Evolutionary conservation across 1,140 invertebrate genomes (phyloP), one percentile per base, ranked within the genome.

Genomic region (Drosophila prosaltans): DNA sequence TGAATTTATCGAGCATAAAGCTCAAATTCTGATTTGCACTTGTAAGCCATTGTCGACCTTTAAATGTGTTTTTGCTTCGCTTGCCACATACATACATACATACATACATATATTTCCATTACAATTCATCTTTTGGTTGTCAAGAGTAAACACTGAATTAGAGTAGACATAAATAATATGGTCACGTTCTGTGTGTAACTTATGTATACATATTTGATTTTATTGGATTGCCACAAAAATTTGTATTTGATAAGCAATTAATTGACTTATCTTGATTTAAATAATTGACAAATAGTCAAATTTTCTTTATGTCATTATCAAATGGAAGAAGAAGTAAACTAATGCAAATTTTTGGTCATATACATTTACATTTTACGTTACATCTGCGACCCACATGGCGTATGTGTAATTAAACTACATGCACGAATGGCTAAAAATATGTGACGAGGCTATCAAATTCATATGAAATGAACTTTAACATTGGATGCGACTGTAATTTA

Each of bases 131-230:
- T n/a, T n/a, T n/a, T n/a, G n/a, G n/a, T n/a, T n/a, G n/a, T n/a
- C n/a, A n/a, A n/a, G n/a, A n/a, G n/a, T n/a, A n/a, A 65, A 71
- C 45, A 66, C 58, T 78, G 81, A 85, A 81, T 85, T 81, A 88
- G 69, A n/a, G 40, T 36, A 16, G 48, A 30, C 1, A 9, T 58
- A 45, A 63, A 58, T 77, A 70, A 80, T 67, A 28, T 63, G 55
- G 59, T 65, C 78, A 85, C 78, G 78, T 81, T 64, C 68, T 59
- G n/a, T n/a, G n/a, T n/a, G n/a, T n/a, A n/a, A n/a, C n/a, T 41
- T 36, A 36, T 36, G n/a, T 28, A 68, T 59, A 62, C 32, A 24
- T 54, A 63, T 45, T 59, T 32, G 51, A 75, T 57, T 41, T 75
- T 72, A 24, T 26, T 51, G n/a, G 41, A 43, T 26, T 10, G 45